phyloP scores from a whole-genome alignment of 2,888 invertebrate species.

The Hypolimnas misippus region DNA sequence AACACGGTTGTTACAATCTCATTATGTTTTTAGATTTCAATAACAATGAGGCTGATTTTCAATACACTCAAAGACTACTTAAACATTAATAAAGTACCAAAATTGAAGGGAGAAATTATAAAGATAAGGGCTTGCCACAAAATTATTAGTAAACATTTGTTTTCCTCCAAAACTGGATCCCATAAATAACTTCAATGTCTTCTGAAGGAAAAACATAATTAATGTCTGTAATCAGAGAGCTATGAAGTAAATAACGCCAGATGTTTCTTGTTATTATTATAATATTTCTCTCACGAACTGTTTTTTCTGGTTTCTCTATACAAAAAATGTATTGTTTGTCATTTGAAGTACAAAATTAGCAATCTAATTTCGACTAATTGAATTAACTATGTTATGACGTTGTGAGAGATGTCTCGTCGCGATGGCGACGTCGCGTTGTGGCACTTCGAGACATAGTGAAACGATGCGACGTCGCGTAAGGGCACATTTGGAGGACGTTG shows the following conservation, averaged over 20 bases:
- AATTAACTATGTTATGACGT: too few species aligned
- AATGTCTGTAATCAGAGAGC: conserved; percentile 76
- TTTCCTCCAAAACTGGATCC: conserved; percentile 59
- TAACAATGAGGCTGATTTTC: neutral
- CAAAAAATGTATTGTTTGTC: neutral
- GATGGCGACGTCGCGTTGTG: too few species aligned
- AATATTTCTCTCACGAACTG: conserved; percentile 3
- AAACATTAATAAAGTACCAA: conserved; percentile 1
- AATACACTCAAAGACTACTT: neutral
- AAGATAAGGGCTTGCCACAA: conserved; percentile 46
- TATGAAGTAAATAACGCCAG: conserved; percentile 52
- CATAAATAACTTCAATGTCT: conserved; percentile 73
- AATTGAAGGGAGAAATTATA: conserved; percentile 4
- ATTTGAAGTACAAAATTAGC: too few species aligned
- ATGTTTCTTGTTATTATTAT: conserved; percentile 19
- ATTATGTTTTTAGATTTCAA: too few species aligned
- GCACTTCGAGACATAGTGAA: too few species aligned
- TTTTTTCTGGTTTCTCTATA: neutral
- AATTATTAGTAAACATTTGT: conserved; percentile 71
- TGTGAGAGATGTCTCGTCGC: too few species aligned
- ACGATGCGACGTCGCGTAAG: too few species aligned
- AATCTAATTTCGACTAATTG: too few species aligned
- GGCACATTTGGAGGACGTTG: too few species aligned
- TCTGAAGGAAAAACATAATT: conserved; percentile 75
- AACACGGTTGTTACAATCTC: neutral